Evolutionary conservation across 2,113 vertebrate genomes (phyloP), one percentile per base, ranked within the genome.

Genomic region (Elgaria multicarinata): DNA sequence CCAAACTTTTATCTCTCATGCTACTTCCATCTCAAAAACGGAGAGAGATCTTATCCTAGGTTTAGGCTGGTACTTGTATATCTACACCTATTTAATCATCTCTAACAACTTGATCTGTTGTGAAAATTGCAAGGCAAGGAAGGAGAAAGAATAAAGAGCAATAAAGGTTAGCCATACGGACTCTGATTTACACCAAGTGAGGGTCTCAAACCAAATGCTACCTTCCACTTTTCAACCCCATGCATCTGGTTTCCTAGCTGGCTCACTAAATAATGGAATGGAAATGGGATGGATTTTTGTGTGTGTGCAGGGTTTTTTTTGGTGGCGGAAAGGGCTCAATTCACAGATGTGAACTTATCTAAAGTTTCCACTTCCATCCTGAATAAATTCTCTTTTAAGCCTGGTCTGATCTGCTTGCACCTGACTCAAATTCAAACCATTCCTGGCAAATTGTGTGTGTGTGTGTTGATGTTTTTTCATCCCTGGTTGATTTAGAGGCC

Each of bases 311-410:
- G n/a, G n/a, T n/a, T 18, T 42, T 50, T 62, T 46, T 46, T 55
- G 42, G 44, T 76, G 20, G 46, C 72, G 0, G 2, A 81, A 91
- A 87, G 85, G 77, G 8, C 2, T 67, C 33, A 79, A 74, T 76
- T 55, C 0, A 0, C 39, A 91, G 74, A 90, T 92, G 71, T 0
- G 6, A 94, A 91, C 82, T 89, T 87, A 78, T 78, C 2, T 58
- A 90, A 93, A 85, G 89, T 92, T 95, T 91, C 42, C 20, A 74
- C 50, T 94, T 92, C 86, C 74, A 92, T 92, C 90, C 78, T 83
- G 85, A 85, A 85, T 90, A 84, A 94, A 94, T 14, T 0, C 14
- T 33, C 64, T 67, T 94, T 92, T 81, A 95, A 93, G 85, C 71
- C 89, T 44, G 55, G 81, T 26, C 22, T 91, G n/a, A 0, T 0